Percentiles rank a stretch among this genome's conserved stretches.
phyloP scores from a whole-genome alignment of 2,797 vertebrate genomes.

The Acanthurus leucopareius region DNA sequence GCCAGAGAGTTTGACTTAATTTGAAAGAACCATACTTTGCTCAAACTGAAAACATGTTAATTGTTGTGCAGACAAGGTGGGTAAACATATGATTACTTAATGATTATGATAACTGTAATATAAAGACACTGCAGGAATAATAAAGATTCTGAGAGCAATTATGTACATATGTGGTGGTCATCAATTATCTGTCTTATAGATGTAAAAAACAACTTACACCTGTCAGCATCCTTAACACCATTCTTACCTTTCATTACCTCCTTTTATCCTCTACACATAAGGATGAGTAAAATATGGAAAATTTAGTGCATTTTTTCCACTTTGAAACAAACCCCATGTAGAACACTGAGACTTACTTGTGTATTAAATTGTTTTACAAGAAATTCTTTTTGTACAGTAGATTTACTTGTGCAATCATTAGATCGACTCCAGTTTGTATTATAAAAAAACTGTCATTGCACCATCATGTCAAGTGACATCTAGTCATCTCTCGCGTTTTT shows the following conservation, averaged over 20 bases:
- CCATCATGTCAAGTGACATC: background rate
- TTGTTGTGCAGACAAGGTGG: constrained; percentile 4
- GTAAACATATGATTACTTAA: background rate
- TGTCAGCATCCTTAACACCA: background rate
- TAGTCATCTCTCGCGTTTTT: background rate
- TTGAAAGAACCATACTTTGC: constrained; percentile 4
- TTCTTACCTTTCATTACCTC: background rate
- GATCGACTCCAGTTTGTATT: background rate
- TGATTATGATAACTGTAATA: constrained; percentile 14
- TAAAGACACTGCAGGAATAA: constrained; percentile 46
- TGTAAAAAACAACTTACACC: background rate
- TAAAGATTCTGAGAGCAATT: constrained; percentile 57
- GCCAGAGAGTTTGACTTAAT: constrained; percentile 5
- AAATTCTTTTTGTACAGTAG: background rate
- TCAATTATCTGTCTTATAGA: background rate
- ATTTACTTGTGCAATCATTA: background rate
- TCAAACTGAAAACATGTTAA: constrained; percentile 5
- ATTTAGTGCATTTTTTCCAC: background rate
- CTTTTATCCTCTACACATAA: background rate
- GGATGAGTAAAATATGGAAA: background rate
- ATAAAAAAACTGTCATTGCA: background rate
- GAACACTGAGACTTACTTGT: background rate
- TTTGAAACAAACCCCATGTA: background rate
- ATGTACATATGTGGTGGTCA: constrained; percentile 33
- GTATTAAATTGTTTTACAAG: background rate